Percentiles rank a stretch among this genome's conserved stretches.
These are phyloP conservation scores for Cyrtodaria siliqua DNA, from an alignment of 2,888 invertebrate genomes.

Conservation along the genomic window DNA sequence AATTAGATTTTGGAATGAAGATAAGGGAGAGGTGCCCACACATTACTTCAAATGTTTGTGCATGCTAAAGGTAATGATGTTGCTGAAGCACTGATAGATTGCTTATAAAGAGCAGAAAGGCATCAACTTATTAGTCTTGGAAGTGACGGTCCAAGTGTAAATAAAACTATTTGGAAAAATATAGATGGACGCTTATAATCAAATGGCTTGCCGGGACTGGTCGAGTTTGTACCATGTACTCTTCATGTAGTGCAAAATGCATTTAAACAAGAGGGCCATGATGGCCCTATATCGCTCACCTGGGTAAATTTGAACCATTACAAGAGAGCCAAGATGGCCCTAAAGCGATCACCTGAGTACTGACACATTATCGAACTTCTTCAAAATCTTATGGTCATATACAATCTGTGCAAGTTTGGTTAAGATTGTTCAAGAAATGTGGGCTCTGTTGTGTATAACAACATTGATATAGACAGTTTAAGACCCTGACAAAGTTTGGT, in stretches of 20 bases:
- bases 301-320: too few species aligned
- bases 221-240: slow-evolving; percentile 54
- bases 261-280: too few species aligned
- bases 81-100: slow-evolving; percentile 33
- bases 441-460: too few species aligned
- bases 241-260: slow-evolving; percentile 56
- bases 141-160: slow-evolving; percentile 65
- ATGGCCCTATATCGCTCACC: too few species aligned
- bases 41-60: slow-evolving; percentile 52
- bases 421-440: too few species aligned
- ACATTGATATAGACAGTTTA: too few species aligned
- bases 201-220: slow-evolving; percentile 35
- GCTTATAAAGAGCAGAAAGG: slow-evolving; percentile 25
- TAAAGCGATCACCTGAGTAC: too few species aligned
- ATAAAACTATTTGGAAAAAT: slow-evolving; percentile 59
- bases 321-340: too few species aligned
- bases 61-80: slow-evolving; percentile 57
- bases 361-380: too few species aligned
- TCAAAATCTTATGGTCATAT: too few species aligned
- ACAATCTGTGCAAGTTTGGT: too few species aligned
- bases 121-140: slow-evolving; percentile 34
- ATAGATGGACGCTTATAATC: slow-evolving; percentile 36
- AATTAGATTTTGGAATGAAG: slow-evolving; percentile 41
- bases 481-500: too few species aligned
- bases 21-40: slow-evolving; percentile 27